These are phyloP conservation scores for Heliconius aoede DNA, from an alignment of 2,888 invertebrate genomes.

Conservation along the genomic window DNA sequence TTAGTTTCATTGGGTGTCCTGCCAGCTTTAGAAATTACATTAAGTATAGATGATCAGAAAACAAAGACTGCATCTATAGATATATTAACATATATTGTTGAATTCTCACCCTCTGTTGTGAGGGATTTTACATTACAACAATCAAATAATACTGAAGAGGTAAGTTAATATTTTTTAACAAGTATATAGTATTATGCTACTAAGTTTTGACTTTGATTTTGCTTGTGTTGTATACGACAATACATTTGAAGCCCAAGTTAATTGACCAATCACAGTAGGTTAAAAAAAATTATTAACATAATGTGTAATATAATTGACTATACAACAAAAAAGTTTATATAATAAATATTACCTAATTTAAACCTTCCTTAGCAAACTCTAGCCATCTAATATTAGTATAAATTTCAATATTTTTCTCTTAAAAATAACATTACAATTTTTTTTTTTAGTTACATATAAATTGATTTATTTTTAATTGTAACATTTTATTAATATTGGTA, in stretches of 20 bases:
- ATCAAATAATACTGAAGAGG: constrained; percentile 94
- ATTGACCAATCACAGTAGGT: neutral
- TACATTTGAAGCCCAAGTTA: too few species aligned
- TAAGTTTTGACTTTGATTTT: neutral
- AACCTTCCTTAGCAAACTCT: neutral
- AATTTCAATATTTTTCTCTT: neutral
- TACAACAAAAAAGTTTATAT: too few species aligned
- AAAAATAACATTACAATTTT: neutral
- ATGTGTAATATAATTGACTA: neutral
- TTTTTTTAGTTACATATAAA: neutral
- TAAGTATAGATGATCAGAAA: constrained; percentile 95
- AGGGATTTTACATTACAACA: constrained; percentile 98
- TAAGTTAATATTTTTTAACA: constrained; percentile 62
- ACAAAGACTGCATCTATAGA: constrained; percentile 99
- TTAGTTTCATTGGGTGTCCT: constrained; percentile 94
- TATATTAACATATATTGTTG: constrained; percentile 98
- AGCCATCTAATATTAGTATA: neutral
- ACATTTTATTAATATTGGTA: neutral
- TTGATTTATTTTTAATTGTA: neutral
- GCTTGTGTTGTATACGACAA: too few species aligned
- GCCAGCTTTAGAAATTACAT: constrained; percentile 94
- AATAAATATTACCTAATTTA: neutral
- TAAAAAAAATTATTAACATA: neutral
- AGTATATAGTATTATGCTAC: neutral
- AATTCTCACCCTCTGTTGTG: constrained; percentile 98